These are phyloP conservation scores for Acleris cristana DNA, from an alignment of 2,888 invertebrate genomes.

Conservation along the genomic window DNA sequence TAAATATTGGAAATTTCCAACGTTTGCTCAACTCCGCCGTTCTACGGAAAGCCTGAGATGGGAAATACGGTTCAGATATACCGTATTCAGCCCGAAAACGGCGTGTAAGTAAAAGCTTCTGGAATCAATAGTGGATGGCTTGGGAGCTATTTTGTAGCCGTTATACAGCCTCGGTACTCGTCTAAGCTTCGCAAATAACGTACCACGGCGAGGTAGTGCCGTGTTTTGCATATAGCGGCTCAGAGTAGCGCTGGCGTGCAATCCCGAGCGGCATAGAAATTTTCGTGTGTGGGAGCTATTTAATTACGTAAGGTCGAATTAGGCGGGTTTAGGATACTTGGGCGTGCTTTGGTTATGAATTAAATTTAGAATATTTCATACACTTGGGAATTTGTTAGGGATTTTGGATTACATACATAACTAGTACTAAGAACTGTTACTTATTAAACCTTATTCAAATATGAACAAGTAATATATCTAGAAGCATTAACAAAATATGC, in stretches of 20 bases:
- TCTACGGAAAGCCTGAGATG: constrained; percentile 1
- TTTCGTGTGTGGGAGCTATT: constrained; percentile 9
- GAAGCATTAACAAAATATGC: not conserved
- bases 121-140: constrained; percentile 10
- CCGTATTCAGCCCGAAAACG: constrained; percentile 3
- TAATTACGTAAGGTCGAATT: constrained; percentile 18
- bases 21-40: constrained; percentile 2
- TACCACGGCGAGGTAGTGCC: constrained; percentile 1
- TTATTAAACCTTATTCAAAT: not conserved
- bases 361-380: not conserved
- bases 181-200: constrained; percentile 6
- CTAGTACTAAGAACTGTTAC: not conserved
- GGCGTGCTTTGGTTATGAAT: constrained; percentile 8
- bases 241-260: constrained; percentile 9
- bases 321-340: not conserved
- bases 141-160: constrained; percentile 15
- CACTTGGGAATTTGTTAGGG: not conserved
- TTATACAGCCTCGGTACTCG: constrained; percentile 8
- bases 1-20: constrained; percentile 18
- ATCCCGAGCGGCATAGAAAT: constrained; percentile 9
- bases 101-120: constrained; percentile 12
- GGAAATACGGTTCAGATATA: not conserved
- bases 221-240: constrained; percentile 5
- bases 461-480: not conserved
- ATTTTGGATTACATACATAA: not conserved